These are phyloP conservation scores for Microcaecilia unicolor DNA, from an alignment of 2,797 vertebrate genomes.

Conservation along the genomic window DNA sequence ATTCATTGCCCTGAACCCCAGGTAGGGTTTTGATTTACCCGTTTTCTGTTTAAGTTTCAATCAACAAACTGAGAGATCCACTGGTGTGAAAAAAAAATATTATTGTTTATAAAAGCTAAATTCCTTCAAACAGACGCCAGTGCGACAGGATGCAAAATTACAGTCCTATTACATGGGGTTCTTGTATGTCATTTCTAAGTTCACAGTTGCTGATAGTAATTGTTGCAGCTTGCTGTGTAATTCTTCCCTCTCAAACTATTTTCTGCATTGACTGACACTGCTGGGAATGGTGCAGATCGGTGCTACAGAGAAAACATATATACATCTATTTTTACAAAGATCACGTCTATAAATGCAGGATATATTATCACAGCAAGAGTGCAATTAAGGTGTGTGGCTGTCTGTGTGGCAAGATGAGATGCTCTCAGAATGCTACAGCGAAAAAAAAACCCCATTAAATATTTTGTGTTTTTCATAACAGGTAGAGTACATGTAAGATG, in stretches of 20 bases:
- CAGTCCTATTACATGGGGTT: neutral
- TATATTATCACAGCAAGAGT: neutral
- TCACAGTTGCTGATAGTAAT: slow-evolving; percentile 8
- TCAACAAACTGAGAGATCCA: too few relatives aligned
- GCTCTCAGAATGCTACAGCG: neutral
- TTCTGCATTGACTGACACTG: slow-evolving; percentile 2
- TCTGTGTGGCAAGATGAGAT: neutral
- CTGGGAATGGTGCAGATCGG: slow-evolving; percentile 1
- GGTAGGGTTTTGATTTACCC: too few relatives aligned
- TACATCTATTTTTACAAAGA: slow-evolving; percentile 1
- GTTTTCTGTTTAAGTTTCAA: too few relatives aligned
- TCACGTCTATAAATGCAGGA: neutral
- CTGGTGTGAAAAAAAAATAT: too few relatives aligned
- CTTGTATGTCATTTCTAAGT: neutral
- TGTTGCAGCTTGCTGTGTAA: neutral
- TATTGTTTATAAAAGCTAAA: too few relatives aligned
- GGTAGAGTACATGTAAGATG: too few relatives aligned
- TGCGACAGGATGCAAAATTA: neutral
- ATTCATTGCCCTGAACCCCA: too few relatives aligned
- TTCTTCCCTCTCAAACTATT: slow-evolving; percentile 8
- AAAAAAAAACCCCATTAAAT: neutral
- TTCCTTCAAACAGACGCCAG: too few relatives aligned
- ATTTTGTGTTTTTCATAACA: neutral
- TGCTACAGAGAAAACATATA: neutral
- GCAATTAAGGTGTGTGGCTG: neutral